Percentiles rank a stretch among this genome's conserved stretches.
Conservation (phyloP, 2,888 invertebrate species). For the Octonoba sinensis region DNA sequence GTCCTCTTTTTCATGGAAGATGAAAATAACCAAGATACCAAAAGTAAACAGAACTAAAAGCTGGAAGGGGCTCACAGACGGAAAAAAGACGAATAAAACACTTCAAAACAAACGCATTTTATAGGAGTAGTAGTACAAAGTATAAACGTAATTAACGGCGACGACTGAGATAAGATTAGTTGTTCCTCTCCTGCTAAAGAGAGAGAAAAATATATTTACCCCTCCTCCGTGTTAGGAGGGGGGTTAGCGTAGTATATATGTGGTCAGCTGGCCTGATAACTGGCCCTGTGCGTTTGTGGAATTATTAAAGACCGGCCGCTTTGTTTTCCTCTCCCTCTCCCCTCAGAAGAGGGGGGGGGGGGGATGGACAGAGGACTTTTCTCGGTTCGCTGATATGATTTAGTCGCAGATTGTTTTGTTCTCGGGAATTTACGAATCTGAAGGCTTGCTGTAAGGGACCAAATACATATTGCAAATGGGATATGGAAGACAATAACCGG, state of each 20-base stretch:
- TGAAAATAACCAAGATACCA: background rate
- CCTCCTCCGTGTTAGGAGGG: constrained; percentile 12
- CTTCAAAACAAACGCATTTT: constrained; percentile 61
- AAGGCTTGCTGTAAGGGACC: constrained; percentile 20
- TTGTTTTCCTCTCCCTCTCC: constrained; percentile 15
- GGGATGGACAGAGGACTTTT: background rate
- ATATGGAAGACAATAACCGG: too few species aligned
- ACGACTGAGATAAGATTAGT: constrained; percentile 61
- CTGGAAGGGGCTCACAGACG: background rate
- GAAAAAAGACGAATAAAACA: constrained; percentile 28
- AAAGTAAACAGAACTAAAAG: background rate
- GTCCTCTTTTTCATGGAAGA: too few species aligned
- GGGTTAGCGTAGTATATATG: constrained; percentile 43
- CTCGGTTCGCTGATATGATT: constrained; percentile 57
- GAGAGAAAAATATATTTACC: constrained; percentile 52
- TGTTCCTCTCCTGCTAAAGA: constrained; percentile 62
- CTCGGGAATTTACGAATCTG: constrained; percentile 53
- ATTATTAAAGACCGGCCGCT: constrained; percentile 61
- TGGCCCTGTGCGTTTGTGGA: constrained; percentile 58
- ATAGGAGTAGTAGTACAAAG: constrained; percentile 53
- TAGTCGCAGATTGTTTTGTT: constrained; percentile 61
- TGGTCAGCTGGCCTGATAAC: constrained; percentile 59
- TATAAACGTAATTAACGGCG: constrained; percentile 63
- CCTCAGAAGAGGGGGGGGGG: background rate
- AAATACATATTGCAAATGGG: constrained; percentile 18